Evolutionary conservation across 2,113 vertebrate species (phyloP), one percentile per base, ranked within the genome.

Genomic region (Bubo blakistoni): DNA sequence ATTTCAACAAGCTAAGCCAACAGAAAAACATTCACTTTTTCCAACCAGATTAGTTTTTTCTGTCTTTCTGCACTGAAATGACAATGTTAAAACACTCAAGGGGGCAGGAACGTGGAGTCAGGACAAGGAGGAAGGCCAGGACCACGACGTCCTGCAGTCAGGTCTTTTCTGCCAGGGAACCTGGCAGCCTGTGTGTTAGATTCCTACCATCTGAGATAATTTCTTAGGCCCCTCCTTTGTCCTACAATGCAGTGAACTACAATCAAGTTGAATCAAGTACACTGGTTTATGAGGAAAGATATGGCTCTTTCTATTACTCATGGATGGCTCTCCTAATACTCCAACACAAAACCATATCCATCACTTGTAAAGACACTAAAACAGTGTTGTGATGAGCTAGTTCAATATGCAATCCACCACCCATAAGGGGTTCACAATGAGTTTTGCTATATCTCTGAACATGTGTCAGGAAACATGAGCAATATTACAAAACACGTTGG

Each of bases 11-110:
- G 51, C 34, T 22, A 38, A 51, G 54, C 57, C 10, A 11, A 42
- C 52, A 88, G 25, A 81, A 69, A n/a, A 93, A 59, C 52, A 61
- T 25, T 72, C 52, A 44, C 34, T 90, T 92, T 82, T 93, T 80
- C 85, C 1, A 1, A 12, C 40, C 34, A 47, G 38, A 26, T 78
- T 58, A 18, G 4, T 34, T 90, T 88, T 91, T 54, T 46, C 52
- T 79, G 38, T 26, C 65, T 81, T 36, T 79, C 27, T 72, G 52
- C 0, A 1, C 78, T 63, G 66, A 81, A 95, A 66, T 29, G 27
- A 34, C 63, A 47, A 21, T 2, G 19, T 40, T 51, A 49, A 30
- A 30, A 78, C 30, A 21, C 57, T n/a, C 7, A 34, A 24, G 10
- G 27, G 30, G 51, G 36, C 40, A 58, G 61, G 46, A 87, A n/a